phyloP scores from a whole-genome alignment of 2,797 vertebrate genomes.

The Sorex maritimensis region DNA sequence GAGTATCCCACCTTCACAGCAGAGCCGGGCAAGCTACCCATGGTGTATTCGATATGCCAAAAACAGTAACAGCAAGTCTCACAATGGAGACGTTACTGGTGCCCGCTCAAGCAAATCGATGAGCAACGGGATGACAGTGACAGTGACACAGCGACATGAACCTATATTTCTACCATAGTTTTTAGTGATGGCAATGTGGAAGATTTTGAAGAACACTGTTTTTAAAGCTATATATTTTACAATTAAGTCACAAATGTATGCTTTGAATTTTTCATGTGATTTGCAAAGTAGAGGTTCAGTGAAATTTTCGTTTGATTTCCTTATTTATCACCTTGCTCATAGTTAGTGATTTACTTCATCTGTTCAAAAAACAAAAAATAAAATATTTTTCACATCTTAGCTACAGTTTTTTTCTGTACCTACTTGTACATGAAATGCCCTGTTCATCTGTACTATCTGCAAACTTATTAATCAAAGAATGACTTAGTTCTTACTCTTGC shows the following conservation, averaged over 20 bases:
- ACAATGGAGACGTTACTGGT: too few species aligned
- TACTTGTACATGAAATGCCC: not conserved
- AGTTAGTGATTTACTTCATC: not conserved
- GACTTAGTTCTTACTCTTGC: not conserved
- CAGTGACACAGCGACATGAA: too few species aligned
- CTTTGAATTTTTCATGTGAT: not conserved
- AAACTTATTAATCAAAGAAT: not conserved
- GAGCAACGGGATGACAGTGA: too few species aligned
- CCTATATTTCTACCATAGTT: not conserved
- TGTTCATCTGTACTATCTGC: not conserved
- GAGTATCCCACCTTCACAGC: too few species aligned
- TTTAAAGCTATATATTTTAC: not conserved
- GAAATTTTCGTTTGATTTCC: not conserved
- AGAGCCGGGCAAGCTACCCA: too few species aligned
- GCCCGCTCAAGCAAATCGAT: too few species aligned
- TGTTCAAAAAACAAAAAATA: constrained; percentile 2
- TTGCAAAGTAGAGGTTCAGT: not conserved
- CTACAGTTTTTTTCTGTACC: not conserved
- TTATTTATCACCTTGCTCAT: not conserved
- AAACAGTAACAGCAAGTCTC: too few species aligned
- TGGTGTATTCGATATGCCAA: too few species aligned
- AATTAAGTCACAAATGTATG: not conserved
- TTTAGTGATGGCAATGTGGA: not conserved
- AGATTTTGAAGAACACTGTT: not conserved
- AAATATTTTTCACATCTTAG: not conserved